A percentile compares a stretch with the other conserved stretches of the same genome.
Conservation (phyloP, 2,797 vertebrate species). For the Florisuga fusca region DNA sequence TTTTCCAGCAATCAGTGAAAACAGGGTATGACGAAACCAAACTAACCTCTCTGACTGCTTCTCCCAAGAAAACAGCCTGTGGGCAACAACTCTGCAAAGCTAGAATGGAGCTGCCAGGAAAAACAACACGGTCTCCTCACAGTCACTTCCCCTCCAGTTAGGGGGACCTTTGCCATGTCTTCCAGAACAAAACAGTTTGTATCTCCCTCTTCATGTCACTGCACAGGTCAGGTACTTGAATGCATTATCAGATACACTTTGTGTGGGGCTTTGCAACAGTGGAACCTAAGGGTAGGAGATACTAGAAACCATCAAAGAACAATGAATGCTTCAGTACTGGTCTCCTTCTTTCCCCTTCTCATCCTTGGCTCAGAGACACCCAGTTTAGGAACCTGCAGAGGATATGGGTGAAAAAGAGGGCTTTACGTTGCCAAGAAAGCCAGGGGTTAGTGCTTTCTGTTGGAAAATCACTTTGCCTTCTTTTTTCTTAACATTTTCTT, state of each 20-base stretch:
- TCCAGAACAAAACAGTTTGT: background rate
- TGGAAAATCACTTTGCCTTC: background rate
- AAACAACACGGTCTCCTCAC: background rate
- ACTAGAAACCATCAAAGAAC: background rate
- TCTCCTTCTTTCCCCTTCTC: background rate
- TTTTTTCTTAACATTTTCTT: background rate
- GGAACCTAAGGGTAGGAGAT: background rate
- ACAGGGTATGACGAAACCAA: slow-evolving; percentile 4
- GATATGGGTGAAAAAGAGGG: background rate
- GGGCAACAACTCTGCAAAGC: slow-evolving; percentile 3
- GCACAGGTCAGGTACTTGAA: background rate
- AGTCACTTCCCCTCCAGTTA: background rate
- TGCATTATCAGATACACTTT: background rate
- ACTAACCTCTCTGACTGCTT: background rate
- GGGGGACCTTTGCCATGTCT: background rate
- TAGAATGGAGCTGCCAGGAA: slow-evolving; percentile 26
- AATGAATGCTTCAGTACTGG: background rate
- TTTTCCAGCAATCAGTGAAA: slow-evolving; percentile 45
- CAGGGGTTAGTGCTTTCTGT: background rate
- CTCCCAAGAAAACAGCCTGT: slow-evolving; percentile 44
- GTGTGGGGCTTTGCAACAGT: background rate
- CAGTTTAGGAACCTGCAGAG: background rate
- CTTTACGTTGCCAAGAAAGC: background rate
- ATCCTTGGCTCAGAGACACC: background rate
- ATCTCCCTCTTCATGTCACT: background rate